Percentiles rank a stretch among this genome's conserved stretches.
Evolutionary conservation across 2,113 vertebrate species (phyloP).

Genomic region (Epinephelus cyanopodus): DNA sequence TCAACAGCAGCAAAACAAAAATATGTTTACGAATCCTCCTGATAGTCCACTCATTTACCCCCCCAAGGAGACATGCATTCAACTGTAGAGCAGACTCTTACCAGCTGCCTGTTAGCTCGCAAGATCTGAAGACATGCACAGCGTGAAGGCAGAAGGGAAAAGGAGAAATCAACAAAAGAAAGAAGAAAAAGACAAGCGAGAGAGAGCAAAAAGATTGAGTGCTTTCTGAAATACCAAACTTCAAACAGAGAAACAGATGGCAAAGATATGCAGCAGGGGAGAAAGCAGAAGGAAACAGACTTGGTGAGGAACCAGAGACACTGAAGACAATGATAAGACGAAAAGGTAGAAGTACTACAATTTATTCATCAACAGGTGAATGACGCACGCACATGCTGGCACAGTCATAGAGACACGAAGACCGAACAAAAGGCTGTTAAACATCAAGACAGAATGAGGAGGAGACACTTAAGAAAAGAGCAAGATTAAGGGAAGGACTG

Average conservation of each 20-base stretch:
- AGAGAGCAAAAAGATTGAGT: conserved; percentile 52
- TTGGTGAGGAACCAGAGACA: background rate
- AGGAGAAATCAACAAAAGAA: conserved; percentile 79
- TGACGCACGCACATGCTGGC: conserved; percentile 19
- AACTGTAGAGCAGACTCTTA: conserved; percentile 87
- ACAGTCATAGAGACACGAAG: background rate
- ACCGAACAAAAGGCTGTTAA: conserved; percentile 5
- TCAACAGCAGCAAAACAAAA: conserved; percentile 1
- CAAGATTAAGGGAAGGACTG: conserved; percentile 15
- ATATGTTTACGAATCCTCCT: conserved; percentile 5
- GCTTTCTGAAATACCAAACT: conserved; percentile 47
- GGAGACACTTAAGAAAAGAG: conserved; percentile 16
- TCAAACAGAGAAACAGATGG: conserved; percentile 34
- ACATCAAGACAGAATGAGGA: conserved; percentile 40
- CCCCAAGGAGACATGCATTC: conserved; percentile 71
- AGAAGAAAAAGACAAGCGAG: conserved; percentile 64
- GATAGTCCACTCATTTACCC: conserved; percentile 53
- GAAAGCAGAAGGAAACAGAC: conserved; percentile 7
- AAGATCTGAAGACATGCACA: conserved; percentile 93
- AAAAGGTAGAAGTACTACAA: background rate
- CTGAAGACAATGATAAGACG: background rate
- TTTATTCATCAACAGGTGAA: conserved; percentile 1
- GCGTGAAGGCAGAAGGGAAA: conserved; percentile 83
- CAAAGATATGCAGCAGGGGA: conserved; percentile 42
- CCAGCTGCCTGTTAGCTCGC: conserved; percentile 95